These are phyloP conservation scores for Brachionus plicatilis DNA, from an alignment of 1,140 invertebrate species.

Conservation along the genomic window DNA sequence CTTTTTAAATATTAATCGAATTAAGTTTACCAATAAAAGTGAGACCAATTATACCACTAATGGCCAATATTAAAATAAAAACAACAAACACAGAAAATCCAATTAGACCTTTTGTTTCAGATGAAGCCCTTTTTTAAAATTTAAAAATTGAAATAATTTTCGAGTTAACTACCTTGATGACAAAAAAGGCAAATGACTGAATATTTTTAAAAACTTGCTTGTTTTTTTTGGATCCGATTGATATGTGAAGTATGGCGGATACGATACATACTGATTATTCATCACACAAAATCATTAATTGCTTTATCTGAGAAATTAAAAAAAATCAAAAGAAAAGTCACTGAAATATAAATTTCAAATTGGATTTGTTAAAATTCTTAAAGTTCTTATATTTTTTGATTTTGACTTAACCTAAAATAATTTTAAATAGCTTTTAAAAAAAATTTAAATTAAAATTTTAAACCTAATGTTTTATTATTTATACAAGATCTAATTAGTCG, in stretches of 20 bases:
- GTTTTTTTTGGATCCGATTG: not conserved
- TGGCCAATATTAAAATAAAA: not conserved
- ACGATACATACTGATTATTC: not conserved
- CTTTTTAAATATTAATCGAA: not conserved
- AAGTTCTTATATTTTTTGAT: not conserved
- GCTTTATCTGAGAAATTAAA: not conserved
- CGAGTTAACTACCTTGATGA: not conserved
- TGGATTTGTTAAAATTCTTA: not conserved
- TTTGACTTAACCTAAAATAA: not conserved
- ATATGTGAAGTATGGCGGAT: not conserved
- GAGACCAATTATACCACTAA: not conserved
- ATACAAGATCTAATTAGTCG: not conserved
- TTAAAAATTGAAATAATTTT: not conserved
- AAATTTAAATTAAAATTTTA: not conserved
- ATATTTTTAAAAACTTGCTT: not conserved
- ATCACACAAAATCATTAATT: not conserved
- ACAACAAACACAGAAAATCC: not conserved
- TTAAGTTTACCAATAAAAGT: not conserved
- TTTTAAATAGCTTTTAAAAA: not conserved
- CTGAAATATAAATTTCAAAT: not conserved
- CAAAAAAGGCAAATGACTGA: constrained; percentile 3
- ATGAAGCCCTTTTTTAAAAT: not conserved
- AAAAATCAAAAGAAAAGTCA: not conserved
- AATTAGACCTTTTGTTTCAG: not conserved
- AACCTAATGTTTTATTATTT: not conserved